Base-by-base conservation (phyloP, 2,888 invertebrate species). In the Volucella bombylans region DNA sequence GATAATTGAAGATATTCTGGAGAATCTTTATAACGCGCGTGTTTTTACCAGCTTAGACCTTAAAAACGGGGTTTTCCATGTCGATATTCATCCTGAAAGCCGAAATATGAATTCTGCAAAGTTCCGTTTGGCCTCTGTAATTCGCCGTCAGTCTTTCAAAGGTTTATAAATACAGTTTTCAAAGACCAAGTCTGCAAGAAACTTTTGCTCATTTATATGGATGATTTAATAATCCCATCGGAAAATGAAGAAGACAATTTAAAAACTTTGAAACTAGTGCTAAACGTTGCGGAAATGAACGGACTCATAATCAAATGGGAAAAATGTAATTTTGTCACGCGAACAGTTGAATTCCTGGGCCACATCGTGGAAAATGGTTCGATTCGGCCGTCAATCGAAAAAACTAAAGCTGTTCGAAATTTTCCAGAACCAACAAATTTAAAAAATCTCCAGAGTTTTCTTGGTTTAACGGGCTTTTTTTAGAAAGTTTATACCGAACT, bases 1-100 rank as follows among this genome's bases (percentile, higher is more conserved):
- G 8, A 41, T 83, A 6, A 87, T 88, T 9, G 87, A 89, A 8
- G 86, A 18, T 1, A 18, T 18, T 18, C 18, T 18, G 18, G 18
- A 89, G 15, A 77, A 79, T 43, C 73, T 89, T 4, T 79, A 87
- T 54, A 87, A 88, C 8, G 86, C 87, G 31, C 73, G 57, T 11
- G 87, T 62, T 57, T 57, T 39, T 39, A 54, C 23, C 12, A 54
- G 54, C n/a, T 31, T 55, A 31, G 55, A 23, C 23, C n/a, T 31
- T 55, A n/a, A 55, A 55, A 23, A 23, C 23, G 23, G 23, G 18
- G 1, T 18, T 18, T 18, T 18, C 18, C 18, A 18, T 18, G 18
- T 18, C 18, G 18, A 18, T 18, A 18, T 1, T 18, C 18, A 18
- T 18, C 18, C 18, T 1, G 18, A 18, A 18, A 18, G 18, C 18